These are phyloP conservation scores for Pungitius pungitius DNA, from an alignment of 2,113 vertebrate species.

Conservation along the genomic window DNA sequence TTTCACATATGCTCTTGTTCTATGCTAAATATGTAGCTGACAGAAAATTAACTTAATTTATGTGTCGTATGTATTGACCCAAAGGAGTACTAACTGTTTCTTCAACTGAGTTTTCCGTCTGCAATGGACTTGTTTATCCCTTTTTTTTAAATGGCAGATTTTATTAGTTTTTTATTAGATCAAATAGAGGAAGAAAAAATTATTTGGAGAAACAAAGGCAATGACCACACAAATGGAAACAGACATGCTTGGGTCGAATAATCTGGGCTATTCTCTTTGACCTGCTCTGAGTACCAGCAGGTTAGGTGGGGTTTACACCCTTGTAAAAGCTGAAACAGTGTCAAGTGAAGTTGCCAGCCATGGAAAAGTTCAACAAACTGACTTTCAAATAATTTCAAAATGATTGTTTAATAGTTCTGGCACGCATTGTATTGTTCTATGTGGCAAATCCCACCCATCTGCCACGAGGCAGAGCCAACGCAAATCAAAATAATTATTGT, in stretches of 20 bases:
- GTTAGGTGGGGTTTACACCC: conserved; percentile 44
- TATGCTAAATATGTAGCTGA: background rate
- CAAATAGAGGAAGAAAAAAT: conserved; percentile 10
- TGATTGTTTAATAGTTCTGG: conserved; percentile 70
- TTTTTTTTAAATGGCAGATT: conserved; percentile 13
- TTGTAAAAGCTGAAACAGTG: conserved; percentile 44
- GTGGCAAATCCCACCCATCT: conserved; percentile 70
- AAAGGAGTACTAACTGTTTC: conserved; percentile 1
- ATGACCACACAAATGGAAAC: conserved; percentile 27
- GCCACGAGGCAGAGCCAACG: conserved; percentile 53
- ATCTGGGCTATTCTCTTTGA: conserved; percentile 44
- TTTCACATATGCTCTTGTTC: background rate
- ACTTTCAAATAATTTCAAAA: conserved; percentile 56
- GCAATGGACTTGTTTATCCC: background rate
- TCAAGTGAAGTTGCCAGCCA: conserved; percentile 51
- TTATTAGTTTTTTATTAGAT: conserved; percentile 20
- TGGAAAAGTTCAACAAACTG: conserved; percentile 63
- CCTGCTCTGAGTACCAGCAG: conserved; percentile 38
- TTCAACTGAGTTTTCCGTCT: background rate
- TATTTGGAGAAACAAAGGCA: conserved; percentile 6
- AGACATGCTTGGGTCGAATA: conserved; percentile 37
- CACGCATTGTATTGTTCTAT: conserved; percentile 57
- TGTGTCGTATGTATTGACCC: background rate
- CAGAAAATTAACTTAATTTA: background rate
- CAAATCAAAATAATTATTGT: conserved; percentile 68